These are phyloP conservation scores for Caerostris darwini DNA, from an alignment of 1,140 invertebrate species.

Conservation along the genomic window DNA sequence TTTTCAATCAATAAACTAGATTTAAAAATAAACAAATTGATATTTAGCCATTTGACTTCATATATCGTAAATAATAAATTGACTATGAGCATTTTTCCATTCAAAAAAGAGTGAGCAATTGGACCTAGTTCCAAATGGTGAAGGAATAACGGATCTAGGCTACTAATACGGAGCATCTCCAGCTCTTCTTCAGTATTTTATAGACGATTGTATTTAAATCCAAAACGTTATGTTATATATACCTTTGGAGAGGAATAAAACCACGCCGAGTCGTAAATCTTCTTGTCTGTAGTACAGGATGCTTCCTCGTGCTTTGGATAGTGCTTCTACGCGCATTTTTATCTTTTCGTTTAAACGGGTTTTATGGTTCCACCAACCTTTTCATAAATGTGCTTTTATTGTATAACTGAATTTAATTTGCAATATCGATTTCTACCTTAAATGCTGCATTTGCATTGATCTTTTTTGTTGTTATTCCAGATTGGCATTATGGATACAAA, in stretches of 20 bases:
- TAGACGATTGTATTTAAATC: slow-evolving; percentile 35
- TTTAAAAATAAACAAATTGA: too few relatives aligned
- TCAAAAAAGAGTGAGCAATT: too few relatives aligned
- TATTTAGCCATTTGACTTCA: too few relatives aligned
- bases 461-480: too few relatives aligned
- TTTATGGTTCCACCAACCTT: slow-evolving; percentile 31
- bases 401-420: neutral
- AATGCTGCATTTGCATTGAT: too few relatives aligned
- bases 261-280: neutral
- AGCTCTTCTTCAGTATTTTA: neutral
- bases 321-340: neutral
- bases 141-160: neutral
- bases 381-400: neutral
- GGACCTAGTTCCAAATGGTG: too few relatives aligned
- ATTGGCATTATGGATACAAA: too few relatives aligned
- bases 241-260: neutral
- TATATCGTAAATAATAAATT: too few relatives aligned
- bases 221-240: neutral
- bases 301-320: neutral
- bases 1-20: too few relatives aligned
- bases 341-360: neutral
- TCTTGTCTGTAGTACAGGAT: neutral
- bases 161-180: neutral
- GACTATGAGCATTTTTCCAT: too few relatives aligned
- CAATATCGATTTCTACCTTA: neutral